Conservation (phyloP, 1,140 invertebrate species). For the Orchestia grillus region DNA sequence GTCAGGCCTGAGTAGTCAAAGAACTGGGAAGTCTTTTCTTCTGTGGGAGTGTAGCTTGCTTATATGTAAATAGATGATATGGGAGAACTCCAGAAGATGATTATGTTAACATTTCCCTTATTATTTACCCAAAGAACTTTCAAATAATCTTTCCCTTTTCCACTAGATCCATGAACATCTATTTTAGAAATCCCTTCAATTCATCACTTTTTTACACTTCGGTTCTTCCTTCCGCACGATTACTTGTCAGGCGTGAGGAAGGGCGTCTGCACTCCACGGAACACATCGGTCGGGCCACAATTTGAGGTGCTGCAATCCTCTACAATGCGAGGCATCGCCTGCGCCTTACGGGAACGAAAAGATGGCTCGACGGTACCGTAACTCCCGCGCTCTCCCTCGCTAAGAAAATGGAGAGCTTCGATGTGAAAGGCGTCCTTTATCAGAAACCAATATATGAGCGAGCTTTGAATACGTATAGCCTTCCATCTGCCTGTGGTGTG, state of each 20-base stretch:
- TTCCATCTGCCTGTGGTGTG: conserved; percentile 45
- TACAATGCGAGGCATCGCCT: background rate
- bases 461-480: conserved; percentile 50
- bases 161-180: background rate
- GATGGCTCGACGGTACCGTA: conserved; percentile 31
- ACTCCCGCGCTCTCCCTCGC: conserved; percentile 20
- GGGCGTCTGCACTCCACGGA: background rate
- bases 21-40: background rate
- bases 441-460: conserved; percentile 54
- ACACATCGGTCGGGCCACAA: conserved; percentile 1
- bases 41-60: background rate
- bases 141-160: background rate
- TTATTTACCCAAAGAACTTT: background rate
- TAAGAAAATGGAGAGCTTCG: conserved; percentile 54
- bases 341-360: background rate
- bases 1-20: background rate
- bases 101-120: background rate
- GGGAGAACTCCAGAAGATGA: background rate
- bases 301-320: conserved; percentile 3
- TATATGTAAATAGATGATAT: background rate
- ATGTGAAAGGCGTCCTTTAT: conserved; percentile 52
- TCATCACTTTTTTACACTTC: too few relatives aligned
- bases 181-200: background rate
- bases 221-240: background rate
- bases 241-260: background rate